Evolutionary conservation across 1,140 invertebrate genomes (phyloP), one percentile per base, ranked within the genome.

Genomic region (Lepidurus packardi): DNA sequence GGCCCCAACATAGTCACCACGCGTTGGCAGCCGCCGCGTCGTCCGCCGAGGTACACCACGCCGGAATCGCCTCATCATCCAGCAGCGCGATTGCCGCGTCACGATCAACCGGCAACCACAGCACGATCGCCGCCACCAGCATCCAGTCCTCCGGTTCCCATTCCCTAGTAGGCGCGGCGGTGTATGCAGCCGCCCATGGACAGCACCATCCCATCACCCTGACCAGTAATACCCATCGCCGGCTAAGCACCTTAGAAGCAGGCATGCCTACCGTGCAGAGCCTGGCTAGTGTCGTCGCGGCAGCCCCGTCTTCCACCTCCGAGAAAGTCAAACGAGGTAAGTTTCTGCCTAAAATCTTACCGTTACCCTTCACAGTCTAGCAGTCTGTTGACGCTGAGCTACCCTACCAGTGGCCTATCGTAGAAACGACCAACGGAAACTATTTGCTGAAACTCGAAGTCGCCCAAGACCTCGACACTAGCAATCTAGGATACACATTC

Each of bases 301-400:
- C 78, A 5, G 65, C 73, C 74, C 45, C 43, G 73, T 47, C 78
- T 43, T 75, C 75, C 25, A 45, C 75, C n/a, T 47, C 75, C 9
- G 78, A 78, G n/a, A 78, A 78, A 78, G 75, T 75, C 73, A 78
- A 78, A 74, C 41, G 78, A 45, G 78, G 78, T 78, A 74, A 5
- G 24, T 65, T 9, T 65, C 6, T 16, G 7, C 7, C 8, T 13
- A 65, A 1, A 65, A n/a, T n/a, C n/a, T 21, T n/a, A 21, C 16
- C 8, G 16, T 8, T 34, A 34, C 34, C 25, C 25, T 25, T 34
- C 1, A 1, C 1, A 34, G 25, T 34, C 25, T 34, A 34, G 3
- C 25, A 65, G 47, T 65, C 8, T 65, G 13, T 65, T 65, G 47
- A 65, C 47, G 8, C 21, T 65, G 47, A 21, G 13, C 6, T 34